Evolutionary conservation across 35 echinoderm and acorn worm species (phyloP).

Genomic region (Holothuria glaberrima): DNA sequence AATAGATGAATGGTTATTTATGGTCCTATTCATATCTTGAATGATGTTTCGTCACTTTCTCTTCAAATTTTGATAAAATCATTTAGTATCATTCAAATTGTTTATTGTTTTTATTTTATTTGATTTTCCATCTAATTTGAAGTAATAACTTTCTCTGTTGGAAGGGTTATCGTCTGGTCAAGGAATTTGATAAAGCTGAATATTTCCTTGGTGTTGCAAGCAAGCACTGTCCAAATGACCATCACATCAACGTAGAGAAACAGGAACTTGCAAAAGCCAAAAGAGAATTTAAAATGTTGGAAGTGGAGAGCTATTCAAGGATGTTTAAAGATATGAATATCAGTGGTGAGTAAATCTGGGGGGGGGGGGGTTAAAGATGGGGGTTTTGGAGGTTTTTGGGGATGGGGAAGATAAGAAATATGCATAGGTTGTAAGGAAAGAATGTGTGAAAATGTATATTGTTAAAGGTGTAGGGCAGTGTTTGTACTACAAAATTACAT

Average conservation of each 20-base stretch:
- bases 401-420: background rate
- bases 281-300: conserved; percentile 18
- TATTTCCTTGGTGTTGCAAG: background rate
- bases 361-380: background rate
- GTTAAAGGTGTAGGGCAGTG: too few relatives aligned
- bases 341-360: conserved; percentile 11
- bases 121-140: too few relatives aligned
- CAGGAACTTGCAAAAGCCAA: conserved; percentile 12
- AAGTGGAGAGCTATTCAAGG: conserved; percentile 36
- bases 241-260: conserved; percentile 31
- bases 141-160: background rate
- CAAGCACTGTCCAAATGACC: background rate
- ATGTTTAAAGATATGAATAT: conserved; percentile 60
- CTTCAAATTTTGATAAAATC: too few relatives aligned
- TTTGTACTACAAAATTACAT: too few relatives aligned
- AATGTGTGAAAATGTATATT: too few relatives aligned
- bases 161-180: conserved; percentile 3
- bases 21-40: too few relatives aligned
- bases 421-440: too few relatives aligned
- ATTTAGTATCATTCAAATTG: too few relatives aligned
- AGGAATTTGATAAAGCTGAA: conserved; percentile 31
- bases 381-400: background rate
- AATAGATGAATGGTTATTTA: too few relatives aligned
- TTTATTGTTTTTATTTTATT: too few relatives aligned
- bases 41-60: too few relatives aligned